phyloP scores from a whole-genome alignment of 2,888 invertebrate species.

The Allygus modestus region DNA sequence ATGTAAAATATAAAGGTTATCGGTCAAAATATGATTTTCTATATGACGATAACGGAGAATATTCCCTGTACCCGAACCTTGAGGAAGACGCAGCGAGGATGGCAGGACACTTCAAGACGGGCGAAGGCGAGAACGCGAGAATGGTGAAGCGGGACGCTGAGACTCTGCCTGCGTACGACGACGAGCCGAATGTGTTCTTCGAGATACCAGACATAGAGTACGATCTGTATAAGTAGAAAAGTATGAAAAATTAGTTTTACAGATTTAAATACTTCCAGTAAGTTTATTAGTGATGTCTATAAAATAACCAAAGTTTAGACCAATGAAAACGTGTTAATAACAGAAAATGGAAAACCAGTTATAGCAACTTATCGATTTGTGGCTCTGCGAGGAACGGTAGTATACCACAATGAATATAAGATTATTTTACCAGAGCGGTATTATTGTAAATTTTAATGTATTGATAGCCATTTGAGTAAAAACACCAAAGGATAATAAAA shows the following conservation, averaged over 20 bases:
- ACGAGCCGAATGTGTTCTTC: constrained; percentile 16
- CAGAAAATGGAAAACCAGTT: no score
- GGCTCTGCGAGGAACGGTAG: no score
- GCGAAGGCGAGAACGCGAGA: neutral
- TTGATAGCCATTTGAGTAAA: no score
- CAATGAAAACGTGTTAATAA: no score
- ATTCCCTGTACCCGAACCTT: constrained; percentile 6
- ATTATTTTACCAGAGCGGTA: no score
- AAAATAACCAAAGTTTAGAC: no score
- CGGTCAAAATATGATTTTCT: neutral
- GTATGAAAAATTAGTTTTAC: neutral
- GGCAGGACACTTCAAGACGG: neutral
- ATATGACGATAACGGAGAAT: constrained; percentile 9
- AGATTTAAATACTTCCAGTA: neutral
- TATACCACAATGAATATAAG: no score
- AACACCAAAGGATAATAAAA: no score
- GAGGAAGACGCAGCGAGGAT: neutral
- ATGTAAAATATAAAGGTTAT: neutral
- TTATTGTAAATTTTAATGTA: no score
- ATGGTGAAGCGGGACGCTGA: constrained; percentile 36
- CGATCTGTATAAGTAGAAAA: neutral
- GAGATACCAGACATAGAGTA: constrained; percentile 28
- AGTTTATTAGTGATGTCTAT: neutral
- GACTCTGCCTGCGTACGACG: neutral
- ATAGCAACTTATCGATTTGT: no score